These are phyloP conservation scores for Toxotes chatareus DNA, from an alignment of 2,113 vertebrate species.

Conservation along the genomic window DNA sequence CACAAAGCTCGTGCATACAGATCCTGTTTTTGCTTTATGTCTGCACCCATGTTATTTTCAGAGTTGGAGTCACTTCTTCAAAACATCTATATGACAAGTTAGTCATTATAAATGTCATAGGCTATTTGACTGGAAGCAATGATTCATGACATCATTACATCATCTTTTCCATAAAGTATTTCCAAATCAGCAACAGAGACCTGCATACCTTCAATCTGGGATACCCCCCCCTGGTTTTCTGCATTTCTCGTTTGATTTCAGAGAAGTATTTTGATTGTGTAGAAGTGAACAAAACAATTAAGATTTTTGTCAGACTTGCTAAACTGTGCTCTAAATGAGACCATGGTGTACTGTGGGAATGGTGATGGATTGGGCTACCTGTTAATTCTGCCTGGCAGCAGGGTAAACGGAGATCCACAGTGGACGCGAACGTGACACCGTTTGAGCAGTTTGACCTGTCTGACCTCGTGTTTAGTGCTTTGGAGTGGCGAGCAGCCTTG, in stretches of 20 bases:
- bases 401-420: conserved; percentile 35
- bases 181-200: neutral
- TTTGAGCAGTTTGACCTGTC: conserved; percentile 72
- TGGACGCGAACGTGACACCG: conserved; percentile 54
- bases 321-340: neutral
- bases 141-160: conserved; percentile 24
- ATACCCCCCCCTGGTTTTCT: neutral
- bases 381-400: conserved; percentile 38
- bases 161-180: neutral
- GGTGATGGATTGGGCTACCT: conserved; percentile 26
- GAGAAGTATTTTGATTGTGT: neutral
- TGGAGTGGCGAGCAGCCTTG: conserved; percentile 42
- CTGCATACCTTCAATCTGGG: neutral
- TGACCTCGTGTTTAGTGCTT: conserved; percentile 62
- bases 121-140: neutral
- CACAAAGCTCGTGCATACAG: conserved; percentile 3
- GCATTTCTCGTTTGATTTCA: neutral
- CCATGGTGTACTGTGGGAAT: neutral
- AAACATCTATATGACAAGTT: conserved; percentile 23
- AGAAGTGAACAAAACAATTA: neutral
- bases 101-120: conserved; percentile 29
- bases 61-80: neutral
- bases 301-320: neutral
- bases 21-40: conserved; percentile 34
- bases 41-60: conserved; percentile 41